Base-by-base conservation (phyloP, 2,113 vertebrate species). In the Noturus placidus region DNA sequence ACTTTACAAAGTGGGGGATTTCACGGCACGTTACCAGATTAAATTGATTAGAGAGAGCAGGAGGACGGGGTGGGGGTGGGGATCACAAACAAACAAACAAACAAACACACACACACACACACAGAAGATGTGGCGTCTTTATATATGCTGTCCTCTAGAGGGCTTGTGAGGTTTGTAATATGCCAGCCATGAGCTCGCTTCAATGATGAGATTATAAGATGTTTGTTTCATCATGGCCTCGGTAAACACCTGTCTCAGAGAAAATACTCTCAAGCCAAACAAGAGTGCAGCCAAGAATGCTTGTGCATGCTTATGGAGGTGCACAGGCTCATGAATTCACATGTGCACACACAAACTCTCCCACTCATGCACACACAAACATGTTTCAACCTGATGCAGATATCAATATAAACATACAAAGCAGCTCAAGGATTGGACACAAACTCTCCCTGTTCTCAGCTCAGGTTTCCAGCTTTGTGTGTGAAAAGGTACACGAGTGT, bases 191-290 rank as follows among this genome's bases (percentile, higher is more conserved):
- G 84, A 5, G 52, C 84, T 86, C 19, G 25, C 25, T 76, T 57
- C 82, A 56, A 59, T 69, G 77, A 87, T 87, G 82, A 87, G 89
- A 85, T 86, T 86, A 87, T 80, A 79, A 27, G 56, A 72, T 76
- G 86, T 84, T 89, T 86, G 74, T 86, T 82, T 83, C 79, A 65
- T 89, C 67, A 69, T 42, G 76, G 86, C 87, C 79, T 84, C 61
- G 3, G 88, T 88, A 84, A 84, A 89, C 88, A 88, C 87, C 90
- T 86, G 89, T 76, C 88, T 86, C 56, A 80, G 63, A 89, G 89
- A 84, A 90, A 57, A 84, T 33, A 83, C 87, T 76, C 67, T 65
- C 61, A 19, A 78, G 84, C 35, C 86, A 89, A 89, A 89, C 61
- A 67, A 76, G 67, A 87, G 84, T 11, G 56, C 35, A 35, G 57